A percentile compares a stretch with the other conserved stretches of the same genome.
phyloP scores from a whole-genome alignment of 2,888 invertebrate genomes.

The Callyntrura sp. region DNA sequence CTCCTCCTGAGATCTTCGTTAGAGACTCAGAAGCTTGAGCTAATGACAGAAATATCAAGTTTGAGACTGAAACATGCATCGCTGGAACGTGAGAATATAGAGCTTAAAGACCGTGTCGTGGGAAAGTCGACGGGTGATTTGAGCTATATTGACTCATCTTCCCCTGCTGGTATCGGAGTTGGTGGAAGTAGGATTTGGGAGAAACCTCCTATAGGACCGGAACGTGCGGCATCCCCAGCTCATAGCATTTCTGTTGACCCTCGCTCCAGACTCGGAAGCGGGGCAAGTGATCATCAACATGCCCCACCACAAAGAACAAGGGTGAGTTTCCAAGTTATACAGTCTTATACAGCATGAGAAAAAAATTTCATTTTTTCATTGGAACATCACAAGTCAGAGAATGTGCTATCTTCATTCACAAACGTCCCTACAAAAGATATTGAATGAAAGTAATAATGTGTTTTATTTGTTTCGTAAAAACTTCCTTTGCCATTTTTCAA shows the following conservation, averaged over 20 bases:
- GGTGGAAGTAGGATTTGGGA: slow-evolving; percentile 80
- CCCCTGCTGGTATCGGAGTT: slow-evolving; percentile 27
- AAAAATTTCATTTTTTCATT: too few relatives aligned
- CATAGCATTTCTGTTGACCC: slow-evolving; percentile 69
- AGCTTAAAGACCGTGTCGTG: slow-evolving; percentile 87
- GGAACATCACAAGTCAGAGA: too few relatives aligned
- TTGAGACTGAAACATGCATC: slow-evolving; percentile 94
- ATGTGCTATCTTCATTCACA: too few relatives aligned
- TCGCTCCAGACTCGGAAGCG: slow-evolving; percentile 67
- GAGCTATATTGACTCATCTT: slow-evolving; percentile 73
- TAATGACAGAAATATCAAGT: slow-evolving; percentile 97
- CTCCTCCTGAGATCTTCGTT: slow-evolving; percentile 94
- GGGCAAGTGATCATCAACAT: slow-evolving; percentile 70
- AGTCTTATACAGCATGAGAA: too few relatives aligned
- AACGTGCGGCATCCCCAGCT: slow-evolving; percentile 79
- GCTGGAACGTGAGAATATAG: slow-evolving; percentile 94
- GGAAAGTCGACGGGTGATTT: slow-evolving; percentile 81
- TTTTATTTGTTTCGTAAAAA: too few relatives aligned
- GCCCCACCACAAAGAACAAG: slow-evolving; percentile 72
- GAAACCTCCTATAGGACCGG: slow-evolving; percentile 81
- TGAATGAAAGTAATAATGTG: too few relatives aligned
- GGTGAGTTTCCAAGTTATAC: slow-evolving; percentile 50
- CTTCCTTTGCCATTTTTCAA: too few relatives aligned
- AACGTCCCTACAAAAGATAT: not conserved
- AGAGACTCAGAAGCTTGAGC: slow-evolving; percentile 97